Evolutionary conservation across 92 coral and sea anemone genomes (phyloP).

Genomic region (Umimayanthus kanabou): DNA sequence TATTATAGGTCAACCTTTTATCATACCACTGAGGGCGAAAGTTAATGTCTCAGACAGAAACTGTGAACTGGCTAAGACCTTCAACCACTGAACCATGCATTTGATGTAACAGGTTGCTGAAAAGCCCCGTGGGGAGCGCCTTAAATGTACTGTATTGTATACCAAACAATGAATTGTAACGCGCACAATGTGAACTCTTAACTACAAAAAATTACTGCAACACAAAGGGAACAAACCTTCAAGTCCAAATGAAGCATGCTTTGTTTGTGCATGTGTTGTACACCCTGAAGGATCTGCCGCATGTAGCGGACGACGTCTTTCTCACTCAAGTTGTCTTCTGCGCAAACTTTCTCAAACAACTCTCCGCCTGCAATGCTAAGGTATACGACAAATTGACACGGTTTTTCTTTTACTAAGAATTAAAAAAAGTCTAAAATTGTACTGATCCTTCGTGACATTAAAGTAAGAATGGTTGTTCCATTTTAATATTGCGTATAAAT

Average conservation of each 20-base stretch:
- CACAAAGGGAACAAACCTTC: conserved; percentile 60
- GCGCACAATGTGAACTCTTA: not conserved
- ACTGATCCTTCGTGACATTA: not conserved
- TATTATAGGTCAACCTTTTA: not conserved
- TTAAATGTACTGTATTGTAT: no score
- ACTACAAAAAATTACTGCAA: not conserved
- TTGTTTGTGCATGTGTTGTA: conserved; percentile 94
- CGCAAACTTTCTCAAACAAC: conserved; percentile 91
- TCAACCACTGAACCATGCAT: no score
- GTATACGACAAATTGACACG: not conserved
- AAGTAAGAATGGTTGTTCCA: not conserved
- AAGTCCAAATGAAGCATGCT: conserved; percentile 93
- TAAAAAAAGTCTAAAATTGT: not conserved
- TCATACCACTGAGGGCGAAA: no score
- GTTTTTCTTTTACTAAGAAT: no score
- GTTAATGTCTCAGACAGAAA: no score
- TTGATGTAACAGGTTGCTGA: no score
- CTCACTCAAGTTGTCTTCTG: conserved; percentile 93
- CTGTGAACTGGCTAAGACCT: no score
- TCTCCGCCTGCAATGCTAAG: conserved; percentile 90
- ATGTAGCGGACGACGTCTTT: conserved; percentile 94
- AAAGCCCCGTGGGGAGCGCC: no score
- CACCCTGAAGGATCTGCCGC: conserved; percentile 95
- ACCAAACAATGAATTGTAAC: not conserved
- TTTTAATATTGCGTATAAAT: not conserved